These are phyloP conservation scores for Aix galericulata DNA, from an alignment of 2,113 vertebrate species.

Conservation along the genomic window DNA sequence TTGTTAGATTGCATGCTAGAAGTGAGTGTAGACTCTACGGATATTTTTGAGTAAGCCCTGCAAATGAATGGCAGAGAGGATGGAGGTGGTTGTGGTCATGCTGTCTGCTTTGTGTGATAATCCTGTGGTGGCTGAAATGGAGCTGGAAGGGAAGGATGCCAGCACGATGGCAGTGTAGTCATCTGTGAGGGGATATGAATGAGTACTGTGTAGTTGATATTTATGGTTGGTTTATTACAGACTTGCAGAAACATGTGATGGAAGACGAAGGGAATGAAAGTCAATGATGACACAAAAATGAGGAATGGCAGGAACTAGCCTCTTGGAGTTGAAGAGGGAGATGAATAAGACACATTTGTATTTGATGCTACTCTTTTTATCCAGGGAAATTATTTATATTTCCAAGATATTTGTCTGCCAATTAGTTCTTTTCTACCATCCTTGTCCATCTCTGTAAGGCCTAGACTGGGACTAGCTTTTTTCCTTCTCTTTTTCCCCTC, in stretches of 20 bases:
- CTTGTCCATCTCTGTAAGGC: neutral
- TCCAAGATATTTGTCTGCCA: neutral
- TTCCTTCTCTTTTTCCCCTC: neutral
- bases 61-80: neutral
- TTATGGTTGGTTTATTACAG: neutral
- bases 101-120: neutral
- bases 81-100: neutral
- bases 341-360: neutral
- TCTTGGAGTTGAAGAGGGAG: neutral
- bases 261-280: neutral
- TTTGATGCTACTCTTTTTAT: neutral
- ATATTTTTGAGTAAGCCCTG: neutral
- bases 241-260: neutral
- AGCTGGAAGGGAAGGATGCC: neutral
- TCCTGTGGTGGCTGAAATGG: neutral
- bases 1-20: neutral
- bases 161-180: neutral
- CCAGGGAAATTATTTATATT: neutral
- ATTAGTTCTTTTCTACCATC: neutral
- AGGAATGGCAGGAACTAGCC: neutral
- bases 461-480: neutral
- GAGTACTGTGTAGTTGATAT: neutral
- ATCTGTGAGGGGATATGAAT: neutral
- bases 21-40: neutral
- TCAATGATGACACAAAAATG: neutral